A percentile compares a stretch with the other conserved stretches of the same genome.
These are phyloP conservation scores for Nesoenas mayeri DNA, from an alignment of 2,113 vertebrate species.

Conservation along the genomic window DNA sequence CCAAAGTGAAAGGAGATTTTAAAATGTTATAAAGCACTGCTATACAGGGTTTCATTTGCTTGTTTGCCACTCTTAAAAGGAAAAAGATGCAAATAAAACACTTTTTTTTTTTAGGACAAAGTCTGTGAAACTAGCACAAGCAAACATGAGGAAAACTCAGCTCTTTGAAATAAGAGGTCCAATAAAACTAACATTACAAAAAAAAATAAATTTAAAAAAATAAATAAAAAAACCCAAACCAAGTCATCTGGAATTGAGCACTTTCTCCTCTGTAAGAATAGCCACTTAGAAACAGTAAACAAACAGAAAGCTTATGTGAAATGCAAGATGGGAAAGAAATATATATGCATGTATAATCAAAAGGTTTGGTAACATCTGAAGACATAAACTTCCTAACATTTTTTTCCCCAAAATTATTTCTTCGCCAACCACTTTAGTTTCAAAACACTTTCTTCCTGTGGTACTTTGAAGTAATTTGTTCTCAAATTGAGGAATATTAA, in stretches of 20 bases:
- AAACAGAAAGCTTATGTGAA: background rate
- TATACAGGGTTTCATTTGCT: background rate
- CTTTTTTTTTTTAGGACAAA: background rate
- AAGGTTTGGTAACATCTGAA: background rate
- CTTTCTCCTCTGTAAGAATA: background rate
- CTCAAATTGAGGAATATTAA: background rate
- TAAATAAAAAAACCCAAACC: background rate
- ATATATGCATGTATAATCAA: background rate
- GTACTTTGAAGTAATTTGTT: background rate
- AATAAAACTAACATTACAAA: background rate
- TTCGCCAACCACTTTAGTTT: background rate
- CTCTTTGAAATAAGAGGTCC: background rate
- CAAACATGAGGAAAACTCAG: background rate
- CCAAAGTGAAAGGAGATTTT: background rate
- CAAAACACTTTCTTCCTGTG: background rate
- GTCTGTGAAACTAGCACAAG: background rate
- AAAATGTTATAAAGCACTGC: background rate
- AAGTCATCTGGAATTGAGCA: background rate
- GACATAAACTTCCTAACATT: background rate
- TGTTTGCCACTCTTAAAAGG: background rate
- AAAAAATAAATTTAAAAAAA: background rate
- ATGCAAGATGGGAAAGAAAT: background rate
- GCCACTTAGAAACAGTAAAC: background rate
- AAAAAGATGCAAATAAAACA: conserved; percentile 6
- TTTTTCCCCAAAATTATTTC: background rate